Conservation (phyloP, 2,797 vertebrate species). For the Periparus ater region DNA sequence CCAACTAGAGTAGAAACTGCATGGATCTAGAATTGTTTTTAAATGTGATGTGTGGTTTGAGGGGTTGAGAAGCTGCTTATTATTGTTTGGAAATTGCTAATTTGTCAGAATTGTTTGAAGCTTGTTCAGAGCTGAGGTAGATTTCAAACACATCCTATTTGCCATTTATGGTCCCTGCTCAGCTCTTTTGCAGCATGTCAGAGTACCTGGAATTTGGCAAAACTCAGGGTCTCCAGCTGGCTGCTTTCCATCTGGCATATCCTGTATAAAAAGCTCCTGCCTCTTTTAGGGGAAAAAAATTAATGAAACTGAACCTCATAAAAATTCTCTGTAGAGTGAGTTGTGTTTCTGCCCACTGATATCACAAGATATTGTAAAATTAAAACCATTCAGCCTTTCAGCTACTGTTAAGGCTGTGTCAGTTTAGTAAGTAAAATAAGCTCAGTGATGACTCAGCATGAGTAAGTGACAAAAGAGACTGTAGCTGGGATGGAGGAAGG, state of each 20-base stretch:
- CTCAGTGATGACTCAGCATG: not conserved
- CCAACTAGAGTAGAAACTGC: not conserved
- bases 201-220: not conserved
- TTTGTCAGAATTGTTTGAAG: not conserved
- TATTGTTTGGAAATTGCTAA: not conserved
- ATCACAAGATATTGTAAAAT: not conserved
- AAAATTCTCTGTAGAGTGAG: not conserved
- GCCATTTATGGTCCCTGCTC: not conserved
- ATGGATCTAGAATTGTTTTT: not conserved
- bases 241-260: not conserved
- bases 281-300: not conserved
- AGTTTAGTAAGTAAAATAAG: not conserved
- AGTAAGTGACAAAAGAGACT: not conserved
- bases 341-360: not conserved
- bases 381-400: not conserved
- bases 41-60: not conserved
- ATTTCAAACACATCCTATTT: not conserved
- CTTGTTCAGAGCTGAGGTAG: not conserved
- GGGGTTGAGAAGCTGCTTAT: not conserved
- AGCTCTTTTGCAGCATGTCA: not conserved
- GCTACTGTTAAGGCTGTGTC: not conserved
- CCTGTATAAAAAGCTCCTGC: not conserved
- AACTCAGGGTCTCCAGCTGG: not conserved
- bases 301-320: not conserved
- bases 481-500: not conserved